A percentile compares a stretch with the other conserved stretches of the same genome.
Evolutionary conservation across 2,888 invertebrate genomes (phyloP).

Genomic region (Plagodis dolabraria): DNA sequence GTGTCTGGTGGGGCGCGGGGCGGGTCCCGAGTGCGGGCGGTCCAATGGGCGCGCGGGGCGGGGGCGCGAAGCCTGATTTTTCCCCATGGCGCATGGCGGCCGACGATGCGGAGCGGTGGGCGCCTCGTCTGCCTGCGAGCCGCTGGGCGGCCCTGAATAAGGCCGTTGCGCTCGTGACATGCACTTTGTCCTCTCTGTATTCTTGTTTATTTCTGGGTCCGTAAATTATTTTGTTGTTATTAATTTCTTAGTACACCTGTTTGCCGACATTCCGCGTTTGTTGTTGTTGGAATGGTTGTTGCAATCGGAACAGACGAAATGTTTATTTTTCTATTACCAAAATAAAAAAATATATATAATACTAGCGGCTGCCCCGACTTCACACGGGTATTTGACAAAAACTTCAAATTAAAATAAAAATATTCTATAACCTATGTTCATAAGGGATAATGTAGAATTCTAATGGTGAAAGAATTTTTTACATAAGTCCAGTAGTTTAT

Average conservation of each 20-base stretch:
- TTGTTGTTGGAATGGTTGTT: too few species aligned
- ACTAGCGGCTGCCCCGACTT: too few species aligned
- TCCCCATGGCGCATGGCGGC: conserved; percentile 63
- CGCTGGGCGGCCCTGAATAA: conserved; percentile 77
- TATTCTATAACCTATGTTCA: too few species aligned
- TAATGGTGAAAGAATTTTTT: too few species aligned
- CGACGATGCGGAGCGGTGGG: conserved; percentile 54
- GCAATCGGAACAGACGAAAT: too few species aligned
- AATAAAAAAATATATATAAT: too few species aligned
- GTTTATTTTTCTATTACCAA: too few species aligned
- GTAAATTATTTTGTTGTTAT: conserved; percentile 48
- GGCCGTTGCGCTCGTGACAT: conserved; percentile 82
- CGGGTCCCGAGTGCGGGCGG: conserved; percentile 68
- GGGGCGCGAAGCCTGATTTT: conserved; percentile 81
- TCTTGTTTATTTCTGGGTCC: conserved; percentile 61
- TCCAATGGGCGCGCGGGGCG: conserved; percentile 81
- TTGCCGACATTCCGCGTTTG: conserved; percentile 27
- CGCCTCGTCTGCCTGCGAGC: conserved; percentile 72
- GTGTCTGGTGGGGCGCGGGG: conserved; percentile 79
- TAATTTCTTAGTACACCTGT: conserved; percentile 34
- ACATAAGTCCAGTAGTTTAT: too few species aligned
- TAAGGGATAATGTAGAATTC: too few species aligned
- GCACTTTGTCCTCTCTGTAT: conserved; percentile 76
- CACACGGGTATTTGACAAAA: too few species aligned
- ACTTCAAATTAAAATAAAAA: too few species aligned